Evolutionary conservation across 2,113 vertebrate species (phyloP), one percentile per base, ranked within the genome.

Genomic region (Turdus rufiventris): DNA sequence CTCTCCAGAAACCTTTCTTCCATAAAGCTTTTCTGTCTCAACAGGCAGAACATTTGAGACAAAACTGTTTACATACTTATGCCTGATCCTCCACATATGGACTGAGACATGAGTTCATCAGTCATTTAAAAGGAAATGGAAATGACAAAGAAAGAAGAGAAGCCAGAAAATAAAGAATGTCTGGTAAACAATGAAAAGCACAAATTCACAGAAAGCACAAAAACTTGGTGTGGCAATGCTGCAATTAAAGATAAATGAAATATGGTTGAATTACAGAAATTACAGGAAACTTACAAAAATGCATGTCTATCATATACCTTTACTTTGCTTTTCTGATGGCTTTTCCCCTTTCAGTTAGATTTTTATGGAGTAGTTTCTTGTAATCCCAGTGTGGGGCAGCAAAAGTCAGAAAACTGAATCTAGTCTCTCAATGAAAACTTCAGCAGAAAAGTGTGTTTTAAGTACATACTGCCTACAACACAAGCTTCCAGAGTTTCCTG

Each of bases 321-420:
- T 45, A 25, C 5, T 42, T 79, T 21, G 28, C 5, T 77, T 57
- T 89, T 62, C 16, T 50, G 38, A 10, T 4, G 9, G 3, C 8
- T 42, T 68, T 76, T 79, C 58, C 18, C 18, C 7, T 51, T 91
- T 58, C 34, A 53, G 21, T 36, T 40, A 54, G 25, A 47, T 80
- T 81, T 66, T 71, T 87, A 26, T 42, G n/a, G 42, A 68, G 86
- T 15, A 86, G 54, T 94, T 93, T 81, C 65, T 72, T 42, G 6
- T 54, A 84, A 85, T 56, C 38, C 76, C 80, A 75, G 77, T 20
- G 61, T 45, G 83, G 80, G 91, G 87, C 89, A 95, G 93, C 86
- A 95, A 74, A 96, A 82, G 61, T 91, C 86, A 89, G 76, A 77
- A 87, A 83, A 92, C 12, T 15, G 28, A 84, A 66, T 29, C 7